Base-by-base conservation (phyloP, 2,888 invertebrate species). In the Torymus aiolomorphi region DNA sequence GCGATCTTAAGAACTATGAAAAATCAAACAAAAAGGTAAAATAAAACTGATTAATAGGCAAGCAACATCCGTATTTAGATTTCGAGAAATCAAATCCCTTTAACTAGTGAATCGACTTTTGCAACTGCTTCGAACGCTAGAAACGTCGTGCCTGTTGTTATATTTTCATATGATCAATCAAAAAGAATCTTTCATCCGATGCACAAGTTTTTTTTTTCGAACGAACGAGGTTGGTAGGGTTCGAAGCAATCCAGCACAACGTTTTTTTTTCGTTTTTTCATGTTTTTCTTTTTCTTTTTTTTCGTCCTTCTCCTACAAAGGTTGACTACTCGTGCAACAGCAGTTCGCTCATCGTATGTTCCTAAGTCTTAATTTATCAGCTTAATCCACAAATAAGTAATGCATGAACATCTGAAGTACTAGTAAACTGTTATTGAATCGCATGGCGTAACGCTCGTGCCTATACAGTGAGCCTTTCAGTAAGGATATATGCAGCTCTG, bases 1-100 rank as follows among this genome's bases (percentile, higher is more conserved):
- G 80, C 80, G 80, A 80, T 75, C 82, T 82, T 82, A 80, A 67
- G 16, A 78, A 72, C 80, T 82, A 82, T 42, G 16, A 56, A 63
- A 52, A 76, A 63, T 75, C 63, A 74, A 76, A 80, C 8, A 61
- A 72, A 78, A 66, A 72, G 42, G 18, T 54, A 66, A 75, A 78
- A 67, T 12, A 80, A 80, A 82, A 49, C 24, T 65, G 51, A 69
- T 42, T 76, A 76, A 72, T 78, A 82, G 82, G 76, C 76, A 82
- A 80, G 67, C 71, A 54, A 74, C 56, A 77, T 80, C 75, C 49
- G 76, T 76, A 59, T 73, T 42, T 75, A 57, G 61, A 75, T 49
- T 78, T 24, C 69, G 73, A 80, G 76, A 80, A 82, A 80, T 78
- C 54, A 54, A 80, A 77, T 80, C 54, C 69, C 52, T 77, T 67